Conservation (phyloP, 1,140 invertebrate genomes). For the Leptopilina clavipes region DNA sequence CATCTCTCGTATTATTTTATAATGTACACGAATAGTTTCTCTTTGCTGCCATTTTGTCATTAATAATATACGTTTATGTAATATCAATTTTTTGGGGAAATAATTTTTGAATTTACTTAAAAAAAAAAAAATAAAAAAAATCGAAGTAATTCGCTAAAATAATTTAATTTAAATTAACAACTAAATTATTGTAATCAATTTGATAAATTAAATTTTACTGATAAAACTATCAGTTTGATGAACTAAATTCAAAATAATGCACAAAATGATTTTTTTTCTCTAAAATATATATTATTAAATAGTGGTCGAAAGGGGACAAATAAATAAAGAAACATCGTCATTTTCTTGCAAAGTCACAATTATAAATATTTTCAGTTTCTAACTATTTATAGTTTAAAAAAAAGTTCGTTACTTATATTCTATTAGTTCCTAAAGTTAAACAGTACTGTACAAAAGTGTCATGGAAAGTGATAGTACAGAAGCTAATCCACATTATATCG, state of each 20-base stretch:
- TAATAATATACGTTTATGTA: background rate
- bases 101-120: too few relatives aligned
- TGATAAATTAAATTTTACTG: too few relatives aligned
- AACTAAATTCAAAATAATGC: too few relatives aligned
- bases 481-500: background rate
- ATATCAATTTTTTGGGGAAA: too few relatives aligned
- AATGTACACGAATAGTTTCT: background rate
- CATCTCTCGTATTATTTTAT: background rate
- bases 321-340: background rate
- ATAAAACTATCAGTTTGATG: too few relatives aligned
- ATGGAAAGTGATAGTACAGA: background rate
- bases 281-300: too few relatives aligned
- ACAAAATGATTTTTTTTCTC: too few relatives aligned
- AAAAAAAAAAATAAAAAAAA: too few relatives aligned
- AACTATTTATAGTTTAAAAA: slow-evolving; percentile 1
- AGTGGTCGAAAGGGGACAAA: background rate
- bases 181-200: too few relatives aligned
- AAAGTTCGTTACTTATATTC: background rate
- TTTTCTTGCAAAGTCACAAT: background rate
- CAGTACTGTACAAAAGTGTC: slow-evolving; percentile 28
- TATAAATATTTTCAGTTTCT: slow-evolving; percentile 14
- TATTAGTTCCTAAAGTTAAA: background rate
- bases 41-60: background rate
- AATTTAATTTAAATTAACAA: too few relatives aligned
- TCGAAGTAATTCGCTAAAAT: too few relatives aligned